Conservation (phyloP, 64 coral and sea anemone genomes). For the Astreopora myriophthalma region DNA sequence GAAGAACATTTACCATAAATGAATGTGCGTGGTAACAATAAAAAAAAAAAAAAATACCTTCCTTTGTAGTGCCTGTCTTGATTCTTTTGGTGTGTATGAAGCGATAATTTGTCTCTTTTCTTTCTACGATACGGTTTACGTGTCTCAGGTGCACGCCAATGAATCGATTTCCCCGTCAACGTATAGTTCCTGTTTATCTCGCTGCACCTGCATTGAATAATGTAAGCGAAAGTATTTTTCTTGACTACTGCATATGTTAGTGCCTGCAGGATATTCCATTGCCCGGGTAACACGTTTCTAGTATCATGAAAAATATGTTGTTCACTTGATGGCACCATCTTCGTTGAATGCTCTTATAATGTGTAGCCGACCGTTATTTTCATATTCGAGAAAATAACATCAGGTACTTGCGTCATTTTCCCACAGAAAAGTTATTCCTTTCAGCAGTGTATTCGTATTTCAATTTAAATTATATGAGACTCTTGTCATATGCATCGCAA, state of each 20-base stretch:
- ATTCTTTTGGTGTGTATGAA: too few relatives aligned
- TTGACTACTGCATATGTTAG: neutral
- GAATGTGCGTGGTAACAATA: too few relatives aligned
- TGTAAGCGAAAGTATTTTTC: neutral
- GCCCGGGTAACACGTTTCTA: neutral
- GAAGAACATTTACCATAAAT: too few relatives aligned
- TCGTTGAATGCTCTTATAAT: neutral
- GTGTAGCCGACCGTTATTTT: too few relatives aligned
- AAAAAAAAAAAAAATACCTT: too few relatives aligned
- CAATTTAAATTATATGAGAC: neutral
- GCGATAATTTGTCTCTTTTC: neutral
- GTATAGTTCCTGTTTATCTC: neutral
- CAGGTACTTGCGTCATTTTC: too few relatives aligned
- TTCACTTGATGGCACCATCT: neutral
- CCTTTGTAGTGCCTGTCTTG: too few relatives aligned
- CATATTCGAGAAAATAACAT: too few relatives aligned
- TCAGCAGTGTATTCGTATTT: neutral
- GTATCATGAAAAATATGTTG: neutral
- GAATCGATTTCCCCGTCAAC: neutral
- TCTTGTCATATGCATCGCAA: neutral
- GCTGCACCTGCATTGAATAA: neutral
- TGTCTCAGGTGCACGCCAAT: too few relatives aligned
- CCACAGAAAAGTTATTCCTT: too few relatives aligned
- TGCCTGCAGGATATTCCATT: neutral
- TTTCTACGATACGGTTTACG: neutral